Conservation (phyloP, 2,113 vertebrate genomes). For the Corythaixoides concolor region DNA sequence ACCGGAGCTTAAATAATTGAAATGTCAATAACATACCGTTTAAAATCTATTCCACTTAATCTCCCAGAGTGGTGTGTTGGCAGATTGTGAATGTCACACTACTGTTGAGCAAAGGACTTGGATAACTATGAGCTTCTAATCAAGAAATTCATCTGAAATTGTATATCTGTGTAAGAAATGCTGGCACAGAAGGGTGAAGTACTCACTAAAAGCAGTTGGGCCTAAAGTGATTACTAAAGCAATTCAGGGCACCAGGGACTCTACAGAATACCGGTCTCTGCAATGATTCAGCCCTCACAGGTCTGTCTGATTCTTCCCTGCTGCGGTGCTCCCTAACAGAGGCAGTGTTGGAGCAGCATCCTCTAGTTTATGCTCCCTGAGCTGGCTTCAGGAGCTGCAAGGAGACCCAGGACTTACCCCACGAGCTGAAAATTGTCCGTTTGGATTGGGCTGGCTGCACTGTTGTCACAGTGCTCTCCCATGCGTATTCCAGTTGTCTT, state of each 20-base stretch:
- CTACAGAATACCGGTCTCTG: not conserved
- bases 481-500: not conserved
- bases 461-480: not conserved
- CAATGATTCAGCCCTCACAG: not conserved
- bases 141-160: slow-evolving; percentile 65
- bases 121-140: slow-evolving; percentile 60
- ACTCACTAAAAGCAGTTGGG: slow-evolving; percentile 12
- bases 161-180: slow-evolving; percentile 49
- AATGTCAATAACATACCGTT: slow-evolving; percentile 70
- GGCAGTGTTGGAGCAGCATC: not conserved
- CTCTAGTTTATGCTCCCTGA: not conserved
- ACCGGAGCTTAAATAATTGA: slow-evolving; percentile 64
- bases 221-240: slow-evolving; percentile 56
- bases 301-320: not conserved
- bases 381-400: not conserved
- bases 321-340: not conserved
- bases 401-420: not conserved
- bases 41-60: slow-evolving; percentile 71
- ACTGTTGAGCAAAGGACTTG: slow-evolving; percentile 68
- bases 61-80: slow-evolving; percentile 68
- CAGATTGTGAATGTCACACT: slow-evolving; percentile 68
- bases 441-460: not conserved
- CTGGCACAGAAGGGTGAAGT: slow-evolving; percentile 44
- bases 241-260: not conserved
- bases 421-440: not conserved